Evolutionary conservation across 2,888 invertebrate species (phyloP), one percentile per base, ranked within the genome.

Genomic region (Sphinx pinastri): DNA sequence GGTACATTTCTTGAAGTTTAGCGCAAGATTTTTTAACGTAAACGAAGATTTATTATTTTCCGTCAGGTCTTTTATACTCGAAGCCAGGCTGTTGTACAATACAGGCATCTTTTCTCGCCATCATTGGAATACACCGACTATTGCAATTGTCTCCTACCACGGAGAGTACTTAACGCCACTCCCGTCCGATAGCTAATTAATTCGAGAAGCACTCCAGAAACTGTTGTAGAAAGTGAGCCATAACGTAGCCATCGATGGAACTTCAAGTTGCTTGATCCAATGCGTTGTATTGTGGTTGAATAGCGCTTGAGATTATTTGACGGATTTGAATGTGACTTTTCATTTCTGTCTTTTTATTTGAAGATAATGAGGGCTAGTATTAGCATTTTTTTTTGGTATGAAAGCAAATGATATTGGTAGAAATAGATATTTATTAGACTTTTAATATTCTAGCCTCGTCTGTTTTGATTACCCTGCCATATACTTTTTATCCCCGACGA

Each of bases 201-300:
- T 76, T 76, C 73, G 70, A 73, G 72, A 59, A 68, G 57, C 73
- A 73, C 73, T 71, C 67, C 60, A 63, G 69, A 67, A 70, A 72
- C 63, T 70, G 73, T 69, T 68, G 72, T 76, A 75, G 76, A 71
- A 74, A 76, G 72, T 74, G 75, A 74, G 71, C 74, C 25, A 58
- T 58, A 58, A 58, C 57, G 16, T 45, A 51, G 55, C 45, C 51
- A 31, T 54, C 55, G 16, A 45, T 55, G 45, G n/a, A 55, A 11
- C 10, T 55, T 55, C 45, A 16, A 63, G 45, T 12, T 45, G 16
- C 16, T 12, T 54, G 11, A 55, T 54, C 12, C 13, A n/a, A 16
- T 13, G 54, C 14, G 8, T 19, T 7, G 12, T 19, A 16, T 68
- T 52, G 58, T 45, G 14, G 13, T 8, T 59, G 16, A 13, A 11